Base-by-base conservation (phyloP, 2,888 invertebrate genomes). In the Tenthredo mesomela region DNA sequence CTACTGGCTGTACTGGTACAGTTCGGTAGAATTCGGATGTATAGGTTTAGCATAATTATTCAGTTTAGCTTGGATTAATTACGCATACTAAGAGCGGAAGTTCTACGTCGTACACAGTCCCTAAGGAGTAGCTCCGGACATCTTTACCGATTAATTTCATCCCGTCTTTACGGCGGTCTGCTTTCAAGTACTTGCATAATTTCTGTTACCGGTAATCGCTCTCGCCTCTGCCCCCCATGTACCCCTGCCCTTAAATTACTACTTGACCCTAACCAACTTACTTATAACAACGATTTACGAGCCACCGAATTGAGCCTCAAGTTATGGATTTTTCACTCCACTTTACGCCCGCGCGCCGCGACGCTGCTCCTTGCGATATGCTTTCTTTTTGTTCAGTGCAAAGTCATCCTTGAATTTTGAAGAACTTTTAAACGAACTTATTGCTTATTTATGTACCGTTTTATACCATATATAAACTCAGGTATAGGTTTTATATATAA, bases 71-170 rank as follows among this genome's bases (percentile, higher is more conserved):
- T 18, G 70, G 67, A 82, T 82, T 67, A 82, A 82, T 82, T 67
- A 82, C 21, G 80, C 67, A 82, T 47, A 82, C 82, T 47, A 33
- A 70, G 15, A n/a, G 82, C 43, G 29, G 47, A 70, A 82, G 82
- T 82, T 70, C 70, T 82, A 25, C 47, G 25, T 47, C n/a, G 40
- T 29, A 67, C 29, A 47, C 15, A 29, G 82, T 70, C 82, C 70
- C 82, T 25, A 15, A 82, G 82, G 82, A 70, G 82, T 82, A 18
- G 65, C 21, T 67, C 61, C 82, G 47, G 40, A 67, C 82, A 82
- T 82, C 82, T 82, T 82, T 70, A 82, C 65, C 82, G 82, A 82
- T 82, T 82, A 82, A 82, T 82, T 82, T 82, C 82, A 65, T 47
- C 67, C 65, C 67, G 67, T 67, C 67, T 29, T 82, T 82, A 65